Evolutionary conservation across 53 echinoderm and acorn worm genomes (phyloP), one percentile per base, ranked within the genome.

Genomic region (Luidia sarsii): DNA sequence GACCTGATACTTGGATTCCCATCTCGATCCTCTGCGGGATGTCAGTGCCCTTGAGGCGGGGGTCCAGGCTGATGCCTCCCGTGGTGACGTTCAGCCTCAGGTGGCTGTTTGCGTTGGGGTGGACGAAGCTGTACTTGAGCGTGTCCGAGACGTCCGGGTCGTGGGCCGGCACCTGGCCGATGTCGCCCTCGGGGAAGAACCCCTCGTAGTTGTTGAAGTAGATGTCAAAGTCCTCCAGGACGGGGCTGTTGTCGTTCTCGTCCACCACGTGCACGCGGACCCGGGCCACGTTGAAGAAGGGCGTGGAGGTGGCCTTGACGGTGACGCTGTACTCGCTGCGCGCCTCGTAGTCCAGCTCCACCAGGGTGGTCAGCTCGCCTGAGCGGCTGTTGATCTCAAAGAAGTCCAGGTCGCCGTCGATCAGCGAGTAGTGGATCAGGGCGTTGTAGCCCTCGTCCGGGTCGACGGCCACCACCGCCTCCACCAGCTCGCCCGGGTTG

Each of bases 201-300:
- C 93, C 99, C 61, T 89, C 84, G 67, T 93, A 99, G 68, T 99
- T 99, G 54, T 99, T 94, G 80, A 99, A 94, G 55, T 86, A 87
- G 41, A 99, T 94, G 56, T 93, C 99, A 87, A 99, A 99, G 73
- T 99, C 73, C 8, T 87, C 84, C 33, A 94, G 60, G 20, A 99
- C 56, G 4, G 99, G 99, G 2, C 50, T 62, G 64, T 99, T 99
- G 87, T 99, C 99, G 36, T 99, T 99, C n/a, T 79, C 82, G 67
- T 99, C 99, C 50, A 79, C 15, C 38, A 97, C 89, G 29, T 91
- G 87, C 52, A 99, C 87, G 64, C 65, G 57, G 10, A 99, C 85
- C 3, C 31, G 71, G 38, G 89, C 94, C 37, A 89, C 71, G 24
- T 63, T 89, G 67, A 99, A 99, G 41, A 89, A 94, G 3, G 91